Conservation (phyloP, 2,113 vertebrate species). For the Muntiacus reevesi region DNA sequence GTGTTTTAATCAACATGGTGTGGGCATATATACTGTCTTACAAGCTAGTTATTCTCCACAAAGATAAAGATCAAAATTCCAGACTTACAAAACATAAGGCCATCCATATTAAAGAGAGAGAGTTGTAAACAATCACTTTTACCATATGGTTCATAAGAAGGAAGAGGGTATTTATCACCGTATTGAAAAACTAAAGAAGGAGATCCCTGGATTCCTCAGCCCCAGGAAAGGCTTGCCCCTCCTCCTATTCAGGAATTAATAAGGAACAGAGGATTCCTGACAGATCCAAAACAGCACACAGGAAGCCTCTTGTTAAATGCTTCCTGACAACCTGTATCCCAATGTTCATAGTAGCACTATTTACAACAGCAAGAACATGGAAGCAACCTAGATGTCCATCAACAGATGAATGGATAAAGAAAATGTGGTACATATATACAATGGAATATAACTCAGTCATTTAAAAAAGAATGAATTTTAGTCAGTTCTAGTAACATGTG, state of each 20-base stretch:
- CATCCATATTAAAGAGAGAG: background rate
- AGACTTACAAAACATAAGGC: too few species aligned
- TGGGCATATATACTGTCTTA: background rate
- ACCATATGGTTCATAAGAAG: background rate
- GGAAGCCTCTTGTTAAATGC: too few species aligned
- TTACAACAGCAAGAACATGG: too few species aligned
- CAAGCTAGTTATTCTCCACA: background rate
- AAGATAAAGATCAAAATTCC: background rate
- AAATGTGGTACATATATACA: too few species aligned
- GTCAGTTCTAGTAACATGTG: too few species aligned
- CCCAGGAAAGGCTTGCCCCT: background rate
- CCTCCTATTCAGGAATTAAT: background rate
- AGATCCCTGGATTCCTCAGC: background rate
- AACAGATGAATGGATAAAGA: too few species aligned
- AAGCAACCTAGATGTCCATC: too few species aligned
- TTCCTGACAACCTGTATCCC: too few species aligned
- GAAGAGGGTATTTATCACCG: background rate
- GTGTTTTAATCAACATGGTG: background rate
- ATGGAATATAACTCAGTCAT: too few species aligned
- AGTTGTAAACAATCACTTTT: background rate
- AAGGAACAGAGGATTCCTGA: background rate
- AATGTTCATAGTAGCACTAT: too few species aligned
- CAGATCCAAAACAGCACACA: too few species aligned
- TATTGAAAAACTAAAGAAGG: background rate
- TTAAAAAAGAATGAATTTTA: too few species aligned